phyloP scores from a whole-genome alignment of 2,888 invertebrate species.

The Gortyna flavago region DNA sequence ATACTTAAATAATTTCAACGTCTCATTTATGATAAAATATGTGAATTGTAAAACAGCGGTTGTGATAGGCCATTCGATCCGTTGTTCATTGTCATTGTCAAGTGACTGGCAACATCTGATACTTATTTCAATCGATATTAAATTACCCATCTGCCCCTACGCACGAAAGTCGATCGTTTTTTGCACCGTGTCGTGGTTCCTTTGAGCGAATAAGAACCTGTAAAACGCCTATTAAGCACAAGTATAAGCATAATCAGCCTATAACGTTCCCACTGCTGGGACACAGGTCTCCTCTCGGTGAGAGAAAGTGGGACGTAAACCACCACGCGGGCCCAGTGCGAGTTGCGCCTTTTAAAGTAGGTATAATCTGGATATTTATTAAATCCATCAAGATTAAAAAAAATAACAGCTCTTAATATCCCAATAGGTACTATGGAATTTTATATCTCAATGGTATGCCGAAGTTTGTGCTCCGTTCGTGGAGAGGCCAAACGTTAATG shows the following conservation, averaged over 20 bases:
- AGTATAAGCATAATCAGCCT: too few relatives aligned
- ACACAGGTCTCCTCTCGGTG: too few relatives aligned
- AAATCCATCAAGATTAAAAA: not conserved
- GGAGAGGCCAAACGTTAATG: too few relatives aligned
- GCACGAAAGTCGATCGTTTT: slow-evolving; percentile 4
- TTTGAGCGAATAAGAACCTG: too few relatives aligned
- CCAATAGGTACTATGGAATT: not conserved
- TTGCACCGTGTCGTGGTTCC: not conserved
- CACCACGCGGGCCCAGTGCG: not conserved
- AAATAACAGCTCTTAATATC: not conserved
- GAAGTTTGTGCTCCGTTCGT: not conserved
- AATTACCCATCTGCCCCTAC: slow-evolving; percentile 19
- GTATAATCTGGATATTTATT: not conserved
- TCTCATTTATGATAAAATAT: slow-evolving; percentile 15
- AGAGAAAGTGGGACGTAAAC: not conserved
- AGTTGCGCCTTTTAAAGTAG: too few relatives aligned
- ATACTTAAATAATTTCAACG: not conserved
- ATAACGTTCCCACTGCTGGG: too few relatives aligned
- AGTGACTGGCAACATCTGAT: slow-evolving; percentile 66
- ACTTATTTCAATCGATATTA: slow-evolving; percentile 31
- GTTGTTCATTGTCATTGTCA: slow-evolving; percentile 70
- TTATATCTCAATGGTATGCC: not conserved
- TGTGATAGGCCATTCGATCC: slow-evolving; percentile 33
- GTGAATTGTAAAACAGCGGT: slow-evolving; percentile 19
- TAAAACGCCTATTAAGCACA: not conserved